Evolutionary conservation across 2,113 vertebrate species (phyloP), one percentile per base, ranked within the genome.

Genomic region (Mirounga angustirostris): DNA sequence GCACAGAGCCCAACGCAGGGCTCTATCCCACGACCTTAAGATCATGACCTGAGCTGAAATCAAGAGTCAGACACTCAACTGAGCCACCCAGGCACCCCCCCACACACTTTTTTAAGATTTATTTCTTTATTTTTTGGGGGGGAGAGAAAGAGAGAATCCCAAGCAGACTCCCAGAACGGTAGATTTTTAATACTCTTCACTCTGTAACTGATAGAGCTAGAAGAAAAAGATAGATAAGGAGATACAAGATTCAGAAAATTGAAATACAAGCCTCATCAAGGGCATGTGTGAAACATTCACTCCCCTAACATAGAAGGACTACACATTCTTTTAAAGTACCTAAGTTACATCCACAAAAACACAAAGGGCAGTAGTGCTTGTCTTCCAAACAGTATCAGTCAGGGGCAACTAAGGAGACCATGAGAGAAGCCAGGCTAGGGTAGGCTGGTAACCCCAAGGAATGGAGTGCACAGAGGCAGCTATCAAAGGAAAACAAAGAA

Each of bases 161-260:
- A n/a, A n/a, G 65, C 65, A 18, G 33, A 69, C 65, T 69, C 65
- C 33, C 65, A 12, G 26, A 67, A 76, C 7, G 2, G 22, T 40
- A 81, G 28, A 94, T 67, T 82, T 86, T 58, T 83, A 94, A 91
- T 33, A 89, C 30, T 3, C 3, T 76, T 92, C 1, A 14, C 14
- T 86, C 52, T 88, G 59, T 94, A 91, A 94, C 22, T 88, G 59
- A 96, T 33, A 94, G 33, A 84, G 18, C 52, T 61, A 73, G 67
- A 83, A 96, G 59, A 11, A 78, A 67, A 84, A 52, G 8, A 61
- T 19, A 43, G 22, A 14, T 40, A 69, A 79, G 36, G 40, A 46
- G n/a, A 76, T 24, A 78, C 30, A 91, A 56, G 28, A 78, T 71
- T 83, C 11, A 69, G 74, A 59, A 74, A 43, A 50, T 61, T 74